These are phyloP conservation scores for Ictalurus furcatus DNA, from an alignment of 2,113 vertebrate genomes.

Conservation along the genomic window DNA sequence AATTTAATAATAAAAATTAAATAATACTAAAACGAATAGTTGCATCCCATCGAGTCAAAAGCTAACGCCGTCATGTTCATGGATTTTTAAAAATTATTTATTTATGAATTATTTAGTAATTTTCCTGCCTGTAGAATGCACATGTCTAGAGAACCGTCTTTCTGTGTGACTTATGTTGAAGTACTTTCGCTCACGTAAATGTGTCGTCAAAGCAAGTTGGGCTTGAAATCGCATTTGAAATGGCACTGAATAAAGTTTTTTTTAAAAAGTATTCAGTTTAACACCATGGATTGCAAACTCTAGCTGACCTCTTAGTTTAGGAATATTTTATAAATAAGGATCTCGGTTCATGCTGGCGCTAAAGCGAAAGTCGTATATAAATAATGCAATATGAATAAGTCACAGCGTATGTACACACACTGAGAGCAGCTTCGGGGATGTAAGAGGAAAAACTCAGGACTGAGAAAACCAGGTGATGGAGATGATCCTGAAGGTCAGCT, in stretches of 20 bases:
- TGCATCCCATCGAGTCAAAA: neutral
- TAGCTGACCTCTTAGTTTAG: neutral
- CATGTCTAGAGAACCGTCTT: neutral
- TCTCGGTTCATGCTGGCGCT: neutral
- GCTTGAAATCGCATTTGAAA: neutral
- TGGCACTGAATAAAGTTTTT: neutral
- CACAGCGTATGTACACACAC: neutral
- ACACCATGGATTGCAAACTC: neutral
- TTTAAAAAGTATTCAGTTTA: neutral
- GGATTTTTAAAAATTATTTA: neutral
- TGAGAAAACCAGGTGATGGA: conserved; percentile 3
- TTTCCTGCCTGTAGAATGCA: neutral
- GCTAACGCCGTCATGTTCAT: neutral
- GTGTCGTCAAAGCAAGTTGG: too few relatives aligned
- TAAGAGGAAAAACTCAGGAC: neutral
- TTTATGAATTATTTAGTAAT: neutral
- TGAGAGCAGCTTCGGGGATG: neutral
- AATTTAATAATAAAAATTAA: neutral
- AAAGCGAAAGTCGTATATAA: conserved; percentile 3
- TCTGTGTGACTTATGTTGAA: neutral
- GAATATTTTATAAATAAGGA: conserved; percentile 1
- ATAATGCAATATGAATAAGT: neutral
- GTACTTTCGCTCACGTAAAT: neutral
- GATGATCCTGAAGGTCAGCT: conserved; percentile 54
- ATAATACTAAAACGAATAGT: neutral